These are phyloP conservation scores for Stratiomys singularior DNA, from an alignment of 2,888 invertebrate species.

Conservation along the genomic window DNA sequence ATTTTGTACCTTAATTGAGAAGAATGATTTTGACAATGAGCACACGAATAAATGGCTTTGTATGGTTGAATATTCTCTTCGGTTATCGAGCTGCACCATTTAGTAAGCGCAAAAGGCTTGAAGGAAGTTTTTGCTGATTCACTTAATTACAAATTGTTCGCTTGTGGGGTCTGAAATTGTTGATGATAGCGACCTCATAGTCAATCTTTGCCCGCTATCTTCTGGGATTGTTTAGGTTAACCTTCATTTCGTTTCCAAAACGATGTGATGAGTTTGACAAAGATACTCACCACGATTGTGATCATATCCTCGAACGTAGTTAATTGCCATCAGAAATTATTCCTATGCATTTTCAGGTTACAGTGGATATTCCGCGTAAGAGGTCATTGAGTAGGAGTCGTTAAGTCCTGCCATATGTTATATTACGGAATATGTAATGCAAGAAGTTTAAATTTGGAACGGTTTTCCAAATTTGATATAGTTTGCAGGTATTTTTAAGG, in stretches of 20 bases:
- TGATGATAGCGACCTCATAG: conserved; percentile 38
- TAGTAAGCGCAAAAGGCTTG: not conserved
- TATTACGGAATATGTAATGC: no score
- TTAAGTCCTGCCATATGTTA: no score
- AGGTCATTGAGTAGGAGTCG: not conserved
- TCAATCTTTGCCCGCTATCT: not conserved
- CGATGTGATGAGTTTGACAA: conserved; percentile 16
- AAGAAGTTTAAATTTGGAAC: no score
- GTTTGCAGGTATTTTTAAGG: no score
- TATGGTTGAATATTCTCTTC: not conserved
- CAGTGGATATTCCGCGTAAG: not conserved
- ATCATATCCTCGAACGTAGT: conserved; percentile 24
- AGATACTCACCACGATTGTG: not conserved
- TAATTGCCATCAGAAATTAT: conserved; percentile 26
- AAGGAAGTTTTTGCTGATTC: conserved; percentile 50
- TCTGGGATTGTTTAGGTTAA: conserved; percentile 23
- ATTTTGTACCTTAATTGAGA: conserved; percentile 38
- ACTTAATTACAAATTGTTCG: conserved; percentile 54
- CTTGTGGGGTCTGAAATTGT: conserved; percentile 51
- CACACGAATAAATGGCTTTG: conserved; percentile 4
- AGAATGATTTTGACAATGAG: conserved; percentile 5
- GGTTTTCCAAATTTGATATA: no score
- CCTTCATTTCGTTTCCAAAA: not conserved
- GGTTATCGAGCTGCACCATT: not conserved
- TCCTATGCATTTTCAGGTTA: not conserved